Conservation (phyloP, 2,797 vertebrate species). For the Distichodus sexfasciatus region DNA sequence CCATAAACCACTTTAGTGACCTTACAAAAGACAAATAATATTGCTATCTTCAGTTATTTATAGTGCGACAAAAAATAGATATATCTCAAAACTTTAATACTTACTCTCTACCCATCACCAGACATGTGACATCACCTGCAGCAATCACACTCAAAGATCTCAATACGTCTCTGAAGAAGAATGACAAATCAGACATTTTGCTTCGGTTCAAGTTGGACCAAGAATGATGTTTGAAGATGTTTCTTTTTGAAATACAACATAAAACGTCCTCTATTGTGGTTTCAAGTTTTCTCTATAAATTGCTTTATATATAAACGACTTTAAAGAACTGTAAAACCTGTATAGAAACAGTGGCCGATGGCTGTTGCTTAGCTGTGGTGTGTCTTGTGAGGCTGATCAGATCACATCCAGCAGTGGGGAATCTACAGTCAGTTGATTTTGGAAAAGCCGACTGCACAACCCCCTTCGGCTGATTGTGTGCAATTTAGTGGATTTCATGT, state of each 20-base stretch:
- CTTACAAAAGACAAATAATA: conserved; percentile 48
- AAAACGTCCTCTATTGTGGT: no score
- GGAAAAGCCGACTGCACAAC: not conserved
- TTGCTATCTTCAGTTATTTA: no score
- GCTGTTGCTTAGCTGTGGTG: no score
- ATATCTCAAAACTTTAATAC: no score
- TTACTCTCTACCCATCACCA: conserved; percentile 73
- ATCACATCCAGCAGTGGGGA: not conserved
- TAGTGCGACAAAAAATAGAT: no score
- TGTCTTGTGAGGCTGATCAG: not conserved
- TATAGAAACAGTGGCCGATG: no score
- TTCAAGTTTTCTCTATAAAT: no score
- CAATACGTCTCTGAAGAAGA: conserved; percentile 61
- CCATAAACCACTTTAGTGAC: conserved; percentile 61
- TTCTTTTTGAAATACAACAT: no score
- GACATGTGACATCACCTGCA: conserved; percentile 65
- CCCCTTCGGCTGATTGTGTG: not conserved
- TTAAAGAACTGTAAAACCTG: no score
- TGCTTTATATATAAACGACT: no score
- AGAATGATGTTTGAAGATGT: no score
- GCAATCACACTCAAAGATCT: conserved; percentile 62
- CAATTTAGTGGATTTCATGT: not conserved
- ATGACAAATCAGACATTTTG: not conserved
- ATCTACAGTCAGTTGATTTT: not conserved
- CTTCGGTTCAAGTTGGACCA: no score